Evolutionary conservation across 1,140 invertebrate genomes (phyloP).

Genomic region (Ganaspis sp.): DNA sequence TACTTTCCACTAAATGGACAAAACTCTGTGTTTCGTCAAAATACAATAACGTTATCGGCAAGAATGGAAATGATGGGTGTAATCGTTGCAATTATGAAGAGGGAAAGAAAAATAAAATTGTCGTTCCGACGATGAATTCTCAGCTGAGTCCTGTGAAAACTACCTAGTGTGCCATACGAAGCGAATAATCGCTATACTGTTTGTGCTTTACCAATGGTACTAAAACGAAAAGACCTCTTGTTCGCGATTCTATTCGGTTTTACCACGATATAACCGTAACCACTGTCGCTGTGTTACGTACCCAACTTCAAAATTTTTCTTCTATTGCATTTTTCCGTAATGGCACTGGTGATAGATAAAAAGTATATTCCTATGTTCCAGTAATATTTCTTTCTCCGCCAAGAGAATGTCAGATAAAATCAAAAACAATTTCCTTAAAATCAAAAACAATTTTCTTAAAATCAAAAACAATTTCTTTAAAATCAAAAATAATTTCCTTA

Average conservation of each 20-base stretch:
- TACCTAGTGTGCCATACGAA: background rate
- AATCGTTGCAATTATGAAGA: background rate
- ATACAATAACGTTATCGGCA: background rate
- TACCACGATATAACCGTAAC: constrained; percentile 21
- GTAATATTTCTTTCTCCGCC: background rate
- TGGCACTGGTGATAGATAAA: background rate
- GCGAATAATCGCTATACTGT: background rate
- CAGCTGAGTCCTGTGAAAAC: background rate
- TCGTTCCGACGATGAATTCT: background rate
- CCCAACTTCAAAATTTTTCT: background rate
- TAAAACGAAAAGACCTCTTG: constrained; percentile 27
- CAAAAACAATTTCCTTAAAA: too few species aligned
- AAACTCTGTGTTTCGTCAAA: too few species aligned
- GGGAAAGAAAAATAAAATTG: background rate
- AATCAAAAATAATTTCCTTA: too few species aligned
- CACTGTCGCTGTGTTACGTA: constrained; percentile 17
- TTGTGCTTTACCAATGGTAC: background rate
- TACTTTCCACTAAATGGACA: too few species aligned
- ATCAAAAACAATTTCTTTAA: too few species aligned
- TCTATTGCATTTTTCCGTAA: background rate
- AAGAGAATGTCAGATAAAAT: background rate
- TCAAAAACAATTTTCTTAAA: too few species aligned
- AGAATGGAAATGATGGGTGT: background rate
- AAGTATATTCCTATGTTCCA: background rate
- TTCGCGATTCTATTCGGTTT: constrained; percentile 15